Base-by-base conservation (phyloP, 2,888 invertebrate species). In the Platycnemis pennipes region DNA sequence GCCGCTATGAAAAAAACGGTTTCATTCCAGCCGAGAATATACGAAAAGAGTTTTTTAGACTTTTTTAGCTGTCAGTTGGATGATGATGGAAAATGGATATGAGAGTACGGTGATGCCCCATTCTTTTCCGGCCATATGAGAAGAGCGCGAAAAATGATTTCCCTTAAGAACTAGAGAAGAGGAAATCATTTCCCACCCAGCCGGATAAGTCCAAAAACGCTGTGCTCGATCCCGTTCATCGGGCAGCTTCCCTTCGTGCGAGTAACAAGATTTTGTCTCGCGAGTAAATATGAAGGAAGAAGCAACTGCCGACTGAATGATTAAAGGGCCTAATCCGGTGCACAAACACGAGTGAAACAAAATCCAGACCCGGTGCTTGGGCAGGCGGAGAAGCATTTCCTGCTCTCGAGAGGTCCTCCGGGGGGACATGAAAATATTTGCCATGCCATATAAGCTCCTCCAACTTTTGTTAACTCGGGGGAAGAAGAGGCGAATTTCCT, bases 371-470 rank as follows among this genome's bases (percentile, higher is more conserved):
- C 0, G 2, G n/a, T n/a, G n/a, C n/a, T 77, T 11, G 22, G 19
- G 49, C 53, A 8, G 37, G 16, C 22, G 16, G 86, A 86, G 26
- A 63, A 63, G 63, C 63, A 63, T 1, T n/a, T 16, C 13, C 37
- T 13, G 37, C 37, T 44, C 63, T 45, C 91, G 69, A n/a, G 37
- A 26, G 89, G 89, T 56, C 42, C 44, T 37, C 53, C 44, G 22
- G 56, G 37, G 89, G 31, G 89, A 42, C 88, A 22, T 53, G 56
- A 37, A 89, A 89, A 89, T 89, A 53, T 56, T 89, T 89, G 53
- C 56, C 19, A 31, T 37, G 53, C 13, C 31, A 42, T 56, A 37
- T 0, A n/a, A 11, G 13, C 53, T 42, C 42, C 53, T 37, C n/a
- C 45, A 26, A 31, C 42, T 37, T 16, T 37, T 37, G 37, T 77